phyloP scores from a whole-genome alignment of 2,888 invertebrate species.

The Zygothrica quintamaculata region DNA sequence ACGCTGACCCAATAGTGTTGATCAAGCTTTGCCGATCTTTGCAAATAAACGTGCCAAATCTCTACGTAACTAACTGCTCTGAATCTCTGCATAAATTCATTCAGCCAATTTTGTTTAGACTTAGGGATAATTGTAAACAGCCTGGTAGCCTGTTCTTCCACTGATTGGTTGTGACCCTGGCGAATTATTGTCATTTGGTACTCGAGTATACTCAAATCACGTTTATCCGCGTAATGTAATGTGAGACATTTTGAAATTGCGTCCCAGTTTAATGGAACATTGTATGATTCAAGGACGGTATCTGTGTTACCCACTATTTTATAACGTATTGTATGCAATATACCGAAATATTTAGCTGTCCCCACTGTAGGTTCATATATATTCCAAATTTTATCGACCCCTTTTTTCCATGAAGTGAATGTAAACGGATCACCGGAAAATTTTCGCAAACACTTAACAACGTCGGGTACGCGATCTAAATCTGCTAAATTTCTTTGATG shows the following conservation, averaged over 20 bases:
- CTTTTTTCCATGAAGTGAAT: background rate
- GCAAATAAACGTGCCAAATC: too few relatives aligned
- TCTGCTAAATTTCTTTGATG: background rate
- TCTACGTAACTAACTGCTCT: too few relatives aligned
- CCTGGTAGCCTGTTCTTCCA: background rate
- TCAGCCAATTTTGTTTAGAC: background rate
- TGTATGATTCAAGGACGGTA: background rate
- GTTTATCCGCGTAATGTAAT: background rate
- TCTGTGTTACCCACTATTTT: background rate
- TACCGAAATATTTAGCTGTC: background rate
- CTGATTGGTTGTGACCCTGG: background rate
- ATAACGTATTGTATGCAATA: background rate
- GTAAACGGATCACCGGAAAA: background rate
- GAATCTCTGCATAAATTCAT: background rate
- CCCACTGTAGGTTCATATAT: background rate
- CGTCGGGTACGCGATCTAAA: background rate
- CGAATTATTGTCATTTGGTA: background rate
- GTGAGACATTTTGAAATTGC: background rate
- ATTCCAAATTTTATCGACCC: background rate
- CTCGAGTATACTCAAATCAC: background rate
- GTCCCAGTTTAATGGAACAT: background rate
- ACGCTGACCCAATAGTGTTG: too few relatives aligned
- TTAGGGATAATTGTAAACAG: background rate
- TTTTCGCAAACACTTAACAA: background rate
- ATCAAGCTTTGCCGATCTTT: too few relatives aligned